These are phyloP conservation scores for Epizoanthus ramosus DNA, from an alignment of 92 coral and sea anemone species.

Conservation along the genomic window DNA sequence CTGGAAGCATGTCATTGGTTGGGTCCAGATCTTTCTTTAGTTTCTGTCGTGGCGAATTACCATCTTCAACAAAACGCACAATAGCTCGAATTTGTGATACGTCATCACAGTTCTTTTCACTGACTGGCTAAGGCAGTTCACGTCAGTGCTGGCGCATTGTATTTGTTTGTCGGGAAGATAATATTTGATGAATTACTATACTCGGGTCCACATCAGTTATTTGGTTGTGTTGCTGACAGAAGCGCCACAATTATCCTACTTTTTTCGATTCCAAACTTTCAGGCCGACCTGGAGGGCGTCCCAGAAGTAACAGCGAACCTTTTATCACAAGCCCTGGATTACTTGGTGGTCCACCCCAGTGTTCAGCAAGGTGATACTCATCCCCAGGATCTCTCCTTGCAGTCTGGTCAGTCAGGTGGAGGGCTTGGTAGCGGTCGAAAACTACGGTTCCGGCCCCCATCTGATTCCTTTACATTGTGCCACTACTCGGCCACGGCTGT, in stretches of 20 bases:
- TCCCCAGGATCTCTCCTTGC: slow-evolving; percentile 64
- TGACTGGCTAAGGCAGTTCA: too few relatives aligned
- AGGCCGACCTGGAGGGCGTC: slow-evolving; percentile 97
- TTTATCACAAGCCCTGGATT: slow-evolving; percentile 74
- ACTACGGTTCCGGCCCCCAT: slow-evolving; percentile 86
- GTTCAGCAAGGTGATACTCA: slow-evolving; percentile 83
- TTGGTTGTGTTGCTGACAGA: too few relatives aligned
- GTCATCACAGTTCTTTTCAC: too few relatives aligned
- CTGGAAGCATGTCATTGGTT: too few relatives aligned
- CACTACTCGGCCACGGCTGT: slow-evolving; percentile 78
- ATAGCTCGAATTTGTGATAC: too few relatives aligned
- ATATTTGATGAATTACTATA: too few relatives aligned
- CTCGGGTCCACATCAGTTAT: too few relatives aligned
- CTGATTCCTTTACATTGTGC: slow-evolving; percentile 82
- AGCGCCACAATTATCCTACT: not conserved
- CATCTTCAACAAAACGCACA: too few relatives aligned
- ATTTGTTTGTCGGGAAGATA: too few relatives aligned
- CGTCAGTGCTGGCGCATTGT: too few relatives aligned
- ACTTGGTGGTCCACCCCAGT: slow-evolving; percentile 94
- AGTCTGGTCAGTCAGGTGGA: slow-evolving; percentile 56
- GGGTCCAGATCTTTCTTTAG: too few relatives aligned
- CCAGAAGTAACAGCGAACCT: slow-evolving; percentile 85
- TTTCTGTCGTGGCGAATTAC: too few relatives aligned
- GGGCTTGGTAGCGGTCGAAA: slow-evolving; percentile 73
- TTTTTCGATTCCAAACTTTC: not conserved